A percentile compares a stretch with the other conserved stretches of the same genome.
Conservation (phyloP, 2,888 invertebrate genomes). For the Aleiodes leptofemur region DNA sequence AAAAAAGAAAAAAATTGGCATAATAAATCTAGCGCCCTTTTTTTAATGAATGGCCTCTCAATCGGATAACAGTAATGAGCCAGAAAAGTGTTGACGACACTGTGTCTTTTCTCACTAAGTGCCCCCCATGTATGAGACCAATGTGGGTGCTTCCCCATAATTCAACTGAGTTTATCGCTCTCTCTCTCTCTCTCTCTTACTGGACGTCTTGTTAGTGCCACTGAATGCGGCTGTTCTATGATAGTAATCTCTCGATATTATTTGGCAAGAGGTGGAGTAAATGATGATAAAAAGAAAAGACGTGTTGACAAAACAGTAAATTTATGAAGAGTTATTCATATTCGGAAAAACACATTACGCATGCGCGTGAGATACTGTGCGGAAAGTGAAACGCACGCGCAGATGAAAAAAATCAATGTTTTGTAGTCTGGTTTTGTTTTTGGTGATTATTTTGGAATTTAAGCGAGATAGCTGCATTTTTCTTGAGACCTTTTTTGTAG, state of each 20-base stretch:
- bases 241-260: constrained; percentile 32
- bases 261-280: constrained; percentile 9
- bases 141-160: constrained; percentile 62
- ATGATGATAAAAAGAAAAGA: too few species aligned
- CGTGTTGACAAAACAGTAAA: too few species aligned
- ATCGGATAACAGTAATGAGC: constrained; percentile 71
- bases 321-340: too few species aligned
- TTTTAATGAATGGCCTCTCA: constrained; percentile 34
- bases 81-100: constrained; percentile 62
- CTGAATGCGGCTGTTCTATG: constrained; percentile 58
- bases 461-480: too few species aligned
- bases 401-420: background rate
- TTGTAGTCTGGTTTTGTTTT: background rate
- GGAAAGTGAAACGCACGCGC: too few species aligned
- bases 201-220: constrained; percentile 71
- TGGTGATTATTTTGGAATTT: too few species aligned
- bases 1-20: constrained; percentile 35
- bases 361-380: too few species aligned
- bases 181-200: constrained; percentile 63
- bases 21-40: constrained; percentile 11
- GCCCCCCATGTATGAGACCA: constrained; percentile 21
- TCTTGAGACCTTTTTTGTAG: too few species aligned
- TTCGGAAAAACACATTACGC: too few species aligned
- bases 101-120: constrained; percentile 3
- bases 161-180: constrained; percentile 57